These are phyloP conservation scores for Colius striatus DNA, from an alignment of 2,113 vertebrate genomes.

Conservation along the genomic window DNA sequence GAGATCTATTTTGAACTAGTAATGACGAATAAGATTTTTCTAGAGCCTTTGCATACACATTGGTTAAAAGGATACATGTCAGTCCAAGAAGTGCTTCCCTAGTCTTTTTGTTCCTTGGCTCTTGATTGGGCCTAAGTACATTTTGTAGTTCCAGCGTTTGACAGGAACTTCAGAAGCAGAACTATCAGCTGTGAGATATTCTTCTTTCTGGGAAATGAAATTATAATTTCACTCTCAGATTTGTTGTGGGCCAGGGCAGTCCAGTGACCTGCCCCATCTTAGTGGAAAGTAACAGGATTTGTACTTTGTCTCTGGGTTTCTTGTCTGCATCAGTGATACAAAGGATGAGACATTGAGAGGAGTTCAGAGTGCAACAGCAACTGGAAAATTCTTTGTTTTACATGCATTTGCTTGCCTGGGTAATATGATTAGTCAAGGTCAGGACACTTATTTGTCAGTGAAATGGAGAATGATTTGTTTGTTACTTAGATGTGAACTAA, in stretches of 20 bases:
- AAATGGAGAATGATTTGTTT: constrained; percentile 23
- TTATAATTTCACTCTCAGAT: not conserved
- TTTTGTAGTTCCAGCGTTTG: not conserved
- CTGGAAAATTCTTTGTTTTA: not conserved
- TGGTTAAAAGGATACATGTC: not conserved
- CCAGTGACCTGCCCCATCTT: not conserved
- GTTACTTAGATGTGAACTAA: not conserved
- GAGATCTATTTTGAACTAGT: not conserved
- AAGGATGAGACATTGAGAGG: not conserved
- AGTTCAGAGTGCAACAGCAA: not conserved
- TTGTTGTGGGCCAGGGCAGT: not conserved
- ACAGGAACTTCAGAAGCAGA: not conserved
- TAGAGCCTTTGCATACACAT: not conserved
- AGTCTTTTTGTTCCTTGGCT: not conserved
- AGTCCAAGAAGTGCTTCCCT: not conserved
- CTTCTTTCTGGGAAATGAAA: not conserved
- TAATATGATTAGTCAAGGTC: not conserved
- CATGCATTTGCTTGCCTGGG: not conserved
- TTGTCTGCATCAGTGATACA: not conserved
- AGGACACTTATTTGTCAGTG: constrained; percentile 20
- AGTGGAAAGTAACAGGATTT: not conserved
- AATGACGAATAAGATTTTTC: not conserved
- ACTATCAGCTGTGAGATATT: not conserved
- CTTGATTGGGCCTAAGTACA: not conserved
- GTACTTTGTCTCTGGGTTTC: not conserved